phyloP scores from a whole-genome alignment of 2,797 vertebrate genomes.

The Oreonectes daqikongensis region DNA sequence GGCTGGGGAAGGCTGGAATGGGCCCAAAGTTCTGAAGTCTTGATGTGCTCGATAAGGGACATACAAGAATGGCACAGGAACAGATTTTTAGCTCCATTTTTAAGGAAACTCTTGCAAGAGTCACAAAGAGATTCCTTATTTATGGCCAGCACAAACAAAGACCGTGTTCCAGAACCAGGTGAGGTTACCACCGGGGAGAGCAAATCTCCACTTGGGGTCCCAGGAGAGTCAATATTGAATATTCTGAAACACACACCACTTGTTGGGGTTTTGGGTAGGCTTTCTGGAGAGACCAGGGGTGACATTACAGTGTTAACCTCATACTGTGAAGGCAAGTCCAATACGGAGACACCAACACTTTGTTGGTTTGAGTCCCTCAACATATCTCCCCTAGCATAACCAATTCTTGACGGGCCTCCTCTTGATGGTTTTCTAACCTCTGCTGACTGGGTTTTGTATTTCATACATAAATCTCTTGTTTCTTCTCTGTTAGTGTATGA shows the following conservation, averaged over 20 bases:
- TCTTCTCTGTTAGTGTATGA: neutral
- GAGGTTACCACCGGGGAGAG: constrained; percentile 45
- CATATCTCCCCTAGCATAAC: neutral
- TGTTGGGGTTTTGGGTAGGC: constrained; percentile 48
- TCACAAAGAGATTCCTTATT: constrained; percentile 55
- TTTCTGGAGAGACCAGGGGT: constrained; percentile 47
- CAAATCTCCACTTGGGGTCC: constrained; percentile 49
- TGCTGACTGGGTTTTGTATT: constrained; percentile 31
- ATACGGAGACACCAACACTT: neutral
- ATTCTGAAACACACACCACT: constrained; percentile 60
- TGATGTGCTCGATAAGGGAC: constrained; percentile 65
- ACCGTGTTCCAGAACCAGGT: constrained; percentile 48
- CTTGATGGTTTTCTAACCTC: constrained; percentile 34
- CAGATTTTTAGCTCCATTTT: constrained; percentile 65
- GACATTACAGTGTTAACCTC: constrained; percentile 10
- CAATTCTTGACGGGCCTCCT: constrained; percentile 11
- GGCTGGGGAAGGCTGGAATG: constrained; percentile 30
- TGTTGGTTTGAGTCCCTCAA: constrained; percentile 11
- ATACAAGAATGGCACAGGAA: constrained; percentile 72
- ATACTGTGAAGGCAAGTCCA: constrained; percentile 19
- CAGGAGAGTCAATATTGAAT: constrained; percentile 57
- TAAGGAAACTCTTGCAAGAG: constrained; percentile 57
- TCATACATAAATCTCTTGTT: neutral
- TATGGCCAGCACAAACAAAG: constrained; percentile 56
- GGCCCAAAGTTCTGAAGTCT: constrained; percentile 56